Base-by-base conservation (phyloP, 1,140 invertebrate species). In the Bombus sylvicola region DNA sequence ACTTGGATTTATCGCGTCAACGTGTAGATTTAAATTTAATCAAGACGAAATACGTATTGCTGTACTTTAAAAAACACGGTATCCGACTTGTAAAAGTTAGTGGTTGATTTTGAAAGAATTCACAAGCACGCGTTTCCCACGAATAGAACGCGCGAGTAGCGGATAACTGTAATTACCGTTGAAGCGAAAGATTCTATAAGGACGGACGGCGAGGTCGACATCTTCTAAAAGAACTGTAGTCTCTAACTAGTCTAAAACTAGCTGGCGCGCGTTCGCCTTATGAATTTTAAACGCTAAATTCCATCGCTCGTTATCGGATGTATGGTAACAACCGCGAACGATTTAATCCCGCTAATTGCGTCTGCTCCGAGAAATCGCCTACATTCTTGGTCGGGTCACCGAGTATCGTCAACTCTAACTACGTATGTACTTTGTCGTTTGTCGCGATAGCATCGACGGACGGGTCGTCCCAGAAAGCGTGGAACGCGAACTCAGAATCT, bases 71-170 rank as follows among this genome's bases (percentile, higher is more conserved):
- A 47, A 53, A 53, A 22, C 47, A 2, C 47, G 47, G 18, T 22
- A 22, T 53, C 18, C 47, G 18, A 53, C 47, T 53, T 2, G 47
- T 53, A 22, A 53, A 8, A 53, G 6, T 53, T 22, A 22, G 47
- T 53, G 41, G n/a, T 28, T 28, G 28, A 47, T 10, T 22, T 53
- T 53, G 18, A 6, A 53, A 22, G 47, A 53, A 76, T 81, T 47
- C 77, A 53, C 87, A 84, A 89, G 41, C 82, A 0, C 5, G 87
- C 86, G 78, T 89, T 89, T 92, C 91, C 87, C 89, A 90, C 90
- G 88, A 78, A 77, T 68, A 72, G 78, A 79, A 84, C 69, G 81
- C 76, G n/a, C 78, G 78, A 22, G 4, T 84, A 85, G 74, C 77
- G 80, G 87, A 87, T 87, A 89, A 87, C 31, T 22, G 89, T 88